Evolutionary conservation across 2,888 invertebrate species (phyloP), one percentile per base, ranked within the genome.

Genomic region (Gymnocheta viridis): DNA sequence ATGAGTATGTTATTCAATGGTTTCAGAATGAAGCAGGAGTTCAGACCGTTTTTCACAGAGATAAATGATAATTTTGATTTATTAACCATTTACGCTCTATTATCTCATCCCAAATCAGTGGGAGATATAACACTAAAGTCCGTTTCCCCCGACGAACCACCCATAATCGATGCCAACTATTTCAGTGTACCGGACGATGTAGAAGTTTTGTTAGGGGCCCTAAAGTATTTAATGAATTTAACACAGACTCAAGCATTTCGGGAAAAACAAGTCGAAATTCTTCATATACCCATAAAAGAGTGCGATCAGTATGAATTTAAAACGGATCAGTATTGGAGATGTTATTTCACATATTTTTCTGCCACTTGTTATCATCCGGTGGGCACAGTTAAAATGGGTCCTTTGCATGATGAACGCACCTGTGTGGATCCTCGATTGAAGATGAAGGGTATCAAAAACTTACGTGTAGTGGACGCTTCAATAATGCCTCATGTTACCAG

Each of bases 401-500:
- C 94, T 0, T 86, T 88, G 38, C 88, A 89, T 0, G 94, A 95
- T 89, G 91, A 92, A 0, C 92, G 91, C 2, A 93, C 96, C 0
- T 96, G 96, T 0, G 95, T 96, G 0, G 94, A 95, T 89, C 93
- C 94, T 2, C 91, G 94, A 64, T 90, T 96, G 17, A 93, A 93
- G 77, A 95, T 96, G 0, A 93, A 94, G 85, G 95, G 94, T 0
- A 93, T 95, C 0, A 91, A 93, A n/a, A 93, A 94, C 2, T 91
- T 96, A 5, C 92, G 96, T 64, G 95, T 96, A 0, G 93, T 94
- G 0, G 96, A 96, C 88, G 96, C 95, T 0, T 95, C 96, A 64
- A 94, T 96, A 73, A 96, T 96, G 96, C 96, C 96, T 0, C 92
- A 91, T 7, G 94, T 95, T 70, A 93, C 95, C 0, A 96, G 95